These are phyloP conservation scores for Schizothorax lantsangensis DNA, from an alignment of 2,797 vertebrate genomes.

Conservation along the genomic window DNA sequence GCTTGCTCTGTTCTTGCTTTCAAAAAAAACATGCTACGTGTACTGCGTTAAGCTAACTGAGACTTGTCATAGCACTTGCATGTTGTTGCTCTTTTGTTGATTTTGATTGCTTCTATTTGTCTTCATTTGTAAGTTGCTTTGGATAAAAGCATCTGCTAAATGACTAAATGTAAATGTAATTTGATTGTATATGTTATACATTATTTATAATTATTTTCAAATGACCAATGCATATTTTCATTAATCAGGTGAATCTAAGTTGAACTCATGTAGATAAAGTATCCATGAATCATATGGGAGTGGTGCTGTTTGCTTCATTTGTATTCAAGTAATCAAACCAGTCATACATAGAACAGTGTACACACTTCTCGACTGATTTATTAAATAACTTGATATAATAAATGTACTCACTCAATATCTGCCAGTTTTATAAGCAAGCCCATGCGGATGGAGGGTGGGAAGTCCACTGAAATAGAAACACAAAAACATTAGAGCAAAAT, in stretches of 20 bases:
- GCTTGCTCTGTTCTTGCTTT: too few species aligned
- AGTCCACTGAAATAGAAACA: conserved; percentile 83
- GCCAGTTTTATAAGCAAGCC: conserved; percentile 92
- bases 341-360: background rate
- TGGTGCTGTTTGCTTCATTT: background rate
- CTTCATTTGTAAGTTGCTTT: too few species aligned
- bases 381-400: background rate
- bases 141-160: too few species aligned
- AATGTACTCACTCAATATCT: conserved; percentile 90
- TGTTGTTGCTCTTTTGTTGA: too few species aligned
- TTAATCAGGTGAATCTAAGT: background rate
- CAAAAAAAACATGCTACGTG: too few species aligned
- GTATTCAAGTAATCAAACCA: background rate
- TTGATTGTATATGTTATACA: background rate
- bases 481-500: background rate
- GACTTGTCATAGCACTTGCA: too few species aligned
- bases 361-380: background rate
- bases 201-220: background rate
- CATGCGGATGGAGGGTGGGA: conserved; percentile 88
- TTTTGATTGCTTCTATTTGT: too few species aligned
- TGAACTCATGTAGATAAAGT: background rate
- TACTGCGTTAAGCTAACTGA: too few species aligned
- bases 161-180: too few species aligned
- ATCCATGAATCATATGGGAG: background rate
- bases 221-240: background rate